phyloP scores from a whole-genome alignment of 2,888 invertebrate species.

The Euzetes globulus region DNA sequence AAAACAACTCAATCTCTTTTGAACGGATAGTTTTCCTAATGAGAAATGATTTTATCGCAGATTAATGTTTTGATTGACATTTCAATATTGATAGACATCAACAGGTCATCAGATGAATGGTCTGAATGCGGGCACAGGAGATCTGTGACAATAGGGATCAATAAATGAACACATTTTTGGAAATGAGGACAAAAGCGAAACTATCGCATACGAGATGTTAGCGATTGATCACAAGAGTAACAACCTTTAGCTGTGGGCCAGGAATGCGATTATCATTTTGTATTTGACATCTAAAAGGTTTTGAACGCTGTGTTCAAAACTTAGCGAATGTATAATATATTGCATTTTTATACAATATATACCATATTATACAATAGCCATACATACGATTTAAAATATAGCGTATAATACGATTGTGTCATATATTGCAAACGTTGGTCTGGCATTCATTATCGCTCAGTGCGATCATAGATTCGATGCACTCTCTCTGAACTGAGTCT shows the following conservation, averaged over 20 bases:
- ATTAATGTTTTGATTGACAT: conserved; percentile 14
- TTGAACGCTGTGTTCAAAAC: conserved; percentile 10
- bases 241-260: conserved; percentile 10
- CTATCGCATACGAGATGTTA: not conserved
- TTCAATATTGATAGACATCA: conserved; percentile 5
- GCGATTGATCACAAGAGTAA: not conserved
- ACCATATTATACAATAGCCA: not conserved
- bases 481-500: conserved; percentile 10
- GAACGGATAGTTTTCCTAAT: not conserved
- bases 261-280: conserved; percentile 22
- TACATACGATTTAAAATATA: not conserved
- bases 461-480: conserved; percentile 3
- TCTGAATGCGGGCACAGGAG: not conserved
- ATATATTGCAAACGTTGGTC: not conserved
- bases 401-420: not conserved
- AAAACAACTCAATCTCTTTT: not conserved
- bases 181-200: conserved; percentile 21
- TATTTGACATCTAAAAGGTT: conserved; percentile 8
- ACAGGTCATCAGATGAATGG: conserved; percentile 13
- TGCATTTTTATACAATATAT: not conserved
- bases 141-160: conserved; percentile 11
- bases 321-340: not conserved
- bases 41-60: not conserved
- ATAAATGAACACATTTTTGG: conserved; percentile 25
- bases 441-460: conserved; percentile 14